phyloP scores from a whole-genome alignment of 2,113 vertebrate species.

The Phalacrocorax brasilianus region DNA sequence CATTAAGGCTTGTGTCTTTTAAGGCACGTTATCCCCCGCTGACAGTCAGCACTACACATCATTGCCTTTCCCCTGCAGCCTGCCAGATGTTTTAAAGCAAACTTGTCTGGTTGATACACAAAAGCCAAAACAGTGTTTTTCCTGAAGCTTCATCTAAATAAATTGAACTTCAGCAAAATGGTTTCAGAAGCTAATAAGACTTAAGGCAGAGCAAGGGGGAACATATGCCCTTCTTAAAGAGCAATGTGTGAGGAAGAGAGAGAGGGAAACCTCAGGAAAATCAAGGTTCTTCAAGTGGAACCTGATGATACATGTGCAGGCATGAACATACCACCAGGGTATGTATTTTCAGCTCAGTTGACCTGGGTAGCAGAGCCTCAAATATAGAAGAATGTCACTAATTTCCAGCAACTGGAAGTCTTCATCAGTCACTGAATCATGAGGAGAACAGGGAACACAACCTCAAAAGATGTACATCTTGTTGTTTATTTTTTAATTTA shows the following conservation, averaged over 20 bases:
- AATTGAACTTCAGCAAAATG: not conserved
- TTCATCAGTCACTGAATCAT: not conserved
- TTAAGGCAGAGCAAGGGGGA: not conserved
- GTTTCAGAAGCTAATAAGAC: not conserved
- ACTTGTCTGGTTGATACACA: not conserved
- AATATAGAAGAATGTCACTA: not conserved
- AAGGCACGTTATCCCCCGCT: not conserved
- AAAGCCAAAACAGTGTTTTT: not conserved
- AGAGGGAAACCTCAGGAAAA: not conserved
- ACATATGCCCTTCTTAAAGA: not conserved
- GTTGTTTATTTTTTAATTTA: not conserved
- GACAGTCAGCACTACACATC: not conserved
- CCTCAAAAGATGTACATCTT: not conserved
- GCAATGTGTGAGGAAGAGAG: not conserved
- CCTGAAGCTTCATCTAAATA: not conserved
- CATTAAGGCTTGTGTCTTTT: constrained; percentile 4
- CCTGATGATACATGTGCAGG: not conserved
- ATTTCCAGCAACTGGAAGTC: not conserved
- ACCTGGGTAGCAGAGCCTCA: not conserved
- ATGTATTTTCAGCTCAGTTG: not conserved
- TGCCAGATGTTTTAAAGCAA: not conserved
- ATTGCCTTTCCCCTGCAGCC: not conserved
- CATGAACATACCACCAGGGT: not conserved
- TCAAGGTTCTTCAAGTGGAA: not conserved
- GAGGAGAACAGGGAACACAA: not conserved